A percentile compares a stretch with the other conserved stretches of the same genome.
These are phyloP conservation scores for Muraenolepis orangiensis DNA, from an alignment of 2,797 vertebrate species.

Conservation along the genomic window DNA sequence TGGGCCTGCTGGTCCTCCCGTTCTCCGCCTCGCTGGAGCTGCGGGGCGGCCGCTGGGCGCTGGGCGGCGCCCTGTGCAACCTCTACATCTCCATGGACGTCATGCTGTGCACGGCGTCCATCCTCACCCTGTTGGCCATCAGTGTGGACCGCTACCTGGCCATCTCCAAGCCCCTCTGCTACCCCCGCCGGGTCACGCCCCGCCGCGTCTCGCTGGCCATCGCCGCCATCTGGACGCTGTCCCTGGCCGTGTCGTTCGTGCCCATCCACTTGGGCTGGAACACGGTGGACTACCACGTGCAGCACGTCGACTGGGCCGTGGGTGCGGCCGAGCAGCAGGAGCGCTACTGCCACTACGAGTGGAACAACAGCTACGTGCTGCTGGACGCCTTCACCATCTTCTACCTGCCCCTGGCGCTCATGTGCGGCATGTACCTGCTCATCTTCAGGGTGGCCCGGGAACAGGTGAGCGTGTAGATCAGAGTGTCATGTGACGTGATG, in stretches of 20 bases:
- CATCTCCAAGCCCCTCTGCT: conserved; percentile 85
- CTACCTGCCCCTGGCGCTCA: conserved; percentile 86
- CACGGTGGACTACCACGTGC: conserved; percentile 70
- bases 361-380: conserved; percentile 81
- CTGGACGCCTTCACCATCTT: conserved; percentile 88
- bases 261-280: conserved; percentile 96
- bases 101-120: conserved; percentile 89
- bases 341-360: conserved; percentile 73
- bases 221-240: conserved; percentile 82
- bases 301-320: conserved; percentile 66
- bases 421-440: conserved; percentile 88
- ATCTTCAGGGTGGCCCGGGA: conserved; percentile 87
- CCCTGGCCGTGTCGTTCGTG: conserved; percentile 87
- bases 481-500: conserved; percentile 34
- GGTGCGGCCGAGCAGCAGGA: conserved; percentile 36
- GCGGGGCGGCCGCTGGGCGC: conserved; percentile 72
- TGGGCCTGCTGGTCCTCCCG: conserved; percentile 89
- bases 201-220: conserved; percentile 76
- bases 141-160: conserved; percentile 90
- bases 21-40: conserved; percentile 85
- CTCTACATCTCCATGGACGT: conserved; percentile 88
- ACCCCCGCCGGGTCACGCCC: conserved; percentile 79
- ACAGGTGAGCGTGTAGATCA: conserved; percentile 81
- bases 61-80: conserved; percentile 81
- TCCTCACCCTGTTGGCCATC: conserved; percentile 90